Evolutionary conservation across 2,113 vertebrate species (phyloP).

Genomic region (Malurus cyaneus): DNA sequence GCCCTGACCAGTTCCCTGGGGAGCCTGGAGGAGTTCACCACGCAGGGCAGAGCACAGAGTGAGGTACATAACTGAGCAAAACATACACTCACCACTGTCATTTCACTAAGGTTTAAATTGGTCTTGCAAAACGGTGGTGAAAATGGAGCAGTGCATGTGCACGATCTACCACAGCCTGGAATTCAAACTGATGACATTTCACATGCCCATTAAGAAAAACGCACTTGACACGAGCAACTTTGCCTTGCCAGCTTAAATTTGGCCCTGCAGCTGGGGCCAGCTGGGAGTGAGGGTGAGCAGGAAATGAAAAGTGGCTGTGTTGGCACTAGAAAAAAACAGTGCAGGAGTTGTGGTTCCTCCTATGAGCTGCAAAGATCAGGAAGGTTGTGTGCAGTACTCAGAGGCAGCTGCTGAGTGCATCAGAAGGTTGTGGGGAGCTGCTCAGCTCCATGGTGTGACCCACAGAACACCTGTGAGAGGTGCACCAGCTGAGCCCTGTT

Average conservation of each 20-base stretch:
- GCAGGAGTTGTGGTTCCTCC: neutral
- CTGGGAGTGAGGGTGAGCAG: neutral
- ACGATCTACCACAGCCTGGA: neutral
- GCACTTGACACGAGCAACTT: neutral
- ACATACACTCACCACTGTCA: neutral
- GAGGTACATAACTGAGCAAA: neutral
- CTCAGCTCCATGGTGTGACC: accelerated
- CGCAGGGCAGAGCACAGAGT: neutral
- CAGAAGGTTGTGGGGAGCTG: neutral
- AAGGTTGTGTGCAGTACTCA: neutral
- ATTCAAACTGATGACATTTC: neutral
- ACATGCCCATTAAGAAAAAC: neutral
- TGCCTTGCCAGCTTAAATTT: neutral
- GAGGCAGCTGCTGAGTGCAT: neutral
- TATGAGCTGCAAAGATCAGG: accelerated
- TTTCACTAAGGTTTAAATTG: neutral
- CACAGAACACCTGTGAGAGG: neutral
- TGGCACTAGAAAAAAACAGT: neutral
- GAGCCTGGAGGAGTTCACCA: neutral
- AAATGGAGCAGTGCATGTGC: neutral
- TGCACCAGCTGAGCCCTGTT: neutral
- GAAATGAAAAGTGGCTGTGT: neutral
- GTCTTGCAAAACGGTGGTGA: neutral
- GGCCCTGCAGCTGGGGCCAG: neutral
- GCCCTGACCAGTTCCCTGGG: neutral